phyloP scores from a whole-genome alignment of 2,113 vertebrate genomes.

The Silurus meridionalis region DNA sequence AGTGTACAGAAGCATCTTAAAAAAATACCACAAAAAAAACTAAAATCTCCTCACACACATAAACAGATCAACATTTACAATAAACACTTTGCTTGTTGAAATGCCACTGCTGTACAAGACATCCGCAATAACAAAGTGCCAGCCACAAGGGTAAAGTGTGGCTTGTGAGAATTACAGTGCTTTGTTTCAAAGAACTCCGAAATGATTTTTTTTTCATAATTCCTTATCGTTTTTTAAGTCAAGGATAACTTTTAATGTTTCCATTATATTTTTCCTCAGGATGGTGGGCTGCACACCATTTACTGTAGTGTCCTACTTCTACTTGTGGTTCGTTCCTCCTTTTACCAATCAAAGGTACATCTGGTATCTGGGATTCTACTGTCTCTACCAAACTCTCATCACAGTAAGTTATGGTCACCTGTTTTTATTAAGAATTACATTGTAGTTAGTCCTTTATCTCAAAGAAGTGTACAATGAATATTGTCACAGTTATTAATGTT shows the following conservation, averaged over 20 bases:
- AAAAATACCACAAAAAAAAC: neutral
- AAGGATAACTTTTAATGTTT: neutral
- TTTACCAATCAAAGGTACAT: constrained; percentile 77
- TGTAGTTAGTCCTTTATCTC: neutral
- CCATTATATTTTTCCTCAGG: constrained; percentile 67
- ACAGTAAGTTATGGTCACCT: constrained; percentile 78
- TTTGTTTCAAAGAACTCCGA: neutral
- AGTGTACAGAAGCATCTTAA: constrained; percentile 1
- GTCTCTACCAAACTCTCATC: constrained; percentile 89
- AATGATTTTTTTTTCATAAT: neutral
- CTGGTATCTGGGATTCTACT: constrained; percentile 90
- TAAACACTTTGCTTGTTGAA: neutral
- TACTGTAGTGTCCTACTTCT: constrained; percentile 85
- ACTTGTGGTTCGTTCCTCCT: constrained; percentile 92
- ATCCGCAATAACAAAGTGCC: neutral
- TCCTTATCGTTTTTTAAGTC: neutral
- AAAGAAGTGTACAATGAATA: neutral
- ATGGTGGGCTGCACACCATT: constrained; percentile 90
- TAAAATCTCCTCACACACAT: neutral
- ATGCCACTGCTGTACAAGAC: neutral
- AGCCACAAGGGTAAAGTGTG: neutral
- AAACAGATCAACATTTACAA: constrained; percentile 20
- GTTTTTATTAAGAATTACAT: neutral
- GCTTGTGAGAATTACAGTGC: neutral
- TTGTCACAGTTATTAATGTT: neutral